Evolutionary conservation across 2,888 invertebrate species (phyloP), one percentile per base, ranked within the genome.

Genomic region (Chironomus riparius): DNA sequence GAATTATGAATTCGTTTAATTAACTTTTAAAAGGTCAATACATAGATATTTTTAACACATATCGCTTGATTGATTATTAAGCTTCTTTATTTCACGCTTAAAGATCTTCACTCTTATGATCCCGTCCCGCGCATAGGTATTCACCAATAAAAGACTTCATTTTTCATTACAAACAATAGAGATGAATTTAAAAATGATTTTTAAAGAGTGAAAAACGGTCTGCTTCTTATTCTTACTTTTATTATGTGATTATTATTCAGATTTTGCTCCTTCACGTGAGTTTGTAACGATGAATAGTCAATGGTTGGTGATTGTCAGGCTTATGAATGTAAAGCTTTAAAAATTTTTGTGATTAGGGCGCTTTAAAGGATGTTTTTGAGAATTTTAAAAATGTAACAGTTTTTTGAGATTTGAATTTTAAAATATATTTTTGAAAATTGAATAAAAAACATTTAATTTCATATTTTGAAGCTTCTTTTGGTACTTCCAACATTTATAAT

Each of bases 61-160:
- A 65, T 65, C 6, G 65, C 65, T 74, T 74, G 74, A 74, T 74
- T 74, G 74, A 74, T 74, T 74, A 74, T 74, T 74, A 74, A 47
- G 61, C 72, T 68, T 74, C 74, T 68, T 65, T 47, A 47, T 74
- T 74, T 74, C 21, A 28, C 72, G 15, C 72, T 62, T 38, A 7
- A 71, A 47, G 12, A 22, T 28, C 62, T 62, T 73, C 22, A 18
- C 68, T 15, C 4, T 15, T 47, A n/a, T 65, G 65, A 65, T 65
- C 65, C 24, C 56, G 6, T 56, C 61, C 50, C 61, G 61, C 62
- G 28, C 61, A 56, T 38, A 68, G n/a, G 15, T 10, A 18, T 22
- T 47, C 65, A 68, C 47, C 13, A 47, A 18, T 71, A 15, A 62
- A 18, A 47, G 24, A 13, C 21, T 56, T 61, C 74, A 74, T 74